Conservation (phyloP, 2,888 invertebrate genomes). For the Oscheius sp. region DNA sequence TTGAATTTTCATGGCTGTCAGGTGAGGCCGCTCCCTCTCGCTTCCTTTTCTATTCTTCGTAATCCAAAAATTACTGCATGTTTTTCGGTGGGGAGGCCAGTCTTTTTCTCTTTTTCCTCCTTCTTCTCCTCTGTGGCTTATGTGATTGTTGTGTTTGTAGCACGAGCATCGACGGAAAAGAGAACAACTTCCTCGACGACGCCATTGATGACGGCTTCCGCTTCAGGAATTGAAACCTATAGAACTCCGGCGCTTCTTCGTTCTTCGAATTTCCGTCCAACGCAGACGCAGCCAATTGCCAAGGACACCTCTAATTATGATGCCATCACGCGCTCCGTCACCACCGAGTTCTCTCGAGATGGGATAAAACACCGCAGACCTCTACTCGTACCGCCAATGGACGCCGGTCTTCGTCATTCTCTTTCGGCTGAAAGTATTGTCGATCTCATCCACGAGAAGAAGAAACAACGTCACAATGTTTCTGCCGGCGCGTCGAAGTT, state of each 20-base stretch:
- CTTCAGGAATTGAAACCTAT: not conserved
- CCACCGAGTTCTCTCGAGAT: constrained; percentile 11
- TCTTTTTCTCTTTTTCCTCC: too few relatives aligned
- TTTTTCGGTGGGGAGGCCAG: too few relatives aligned
- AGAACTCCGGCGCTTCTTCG: constrained; percentile 27
- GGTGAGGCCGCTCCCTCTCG: too few relatives aligned
- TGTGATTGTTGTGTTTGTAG: constrained; percentile 29
- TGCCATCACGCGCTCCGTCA: not conserved
- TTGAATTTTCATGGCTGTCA: too few relatives aligned
- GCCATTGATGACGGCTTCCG: constrained; percentile 6
- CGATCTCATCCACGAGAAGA: constrained; percentile 36
- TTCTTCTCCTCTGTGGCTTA: constrained; percentile 14
- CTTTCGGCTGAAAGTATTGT: constrained; percentile 46
- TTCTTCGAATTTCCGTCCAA: constrained; percentile 1
- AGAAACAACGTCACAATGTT: constrained; percentile 27
- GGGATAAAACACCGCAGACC: constrained; percentile 29
- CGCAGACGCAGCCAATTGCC: constrained; percentile 25
- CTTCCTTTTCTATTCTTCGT: too few relatives aligned
- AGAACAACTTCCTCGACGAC: constrained; percentile 1
- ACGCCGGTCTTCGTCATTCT: constrained; percentile 34
- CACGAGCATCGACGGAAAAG: not conserved
- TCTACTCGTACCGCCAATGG: constrained; percentile 17
- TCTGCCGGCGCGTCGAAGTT: constrained; percentile 38
- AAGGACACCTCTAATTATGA: not conserved
- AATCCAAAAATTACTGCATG: too few relatives aligned